These are phyloP conservation scores for Leucophora obtusa DNA, from an alignment of 2,888 invertebrate genomes.

Conservation along the genomic window DNA sequence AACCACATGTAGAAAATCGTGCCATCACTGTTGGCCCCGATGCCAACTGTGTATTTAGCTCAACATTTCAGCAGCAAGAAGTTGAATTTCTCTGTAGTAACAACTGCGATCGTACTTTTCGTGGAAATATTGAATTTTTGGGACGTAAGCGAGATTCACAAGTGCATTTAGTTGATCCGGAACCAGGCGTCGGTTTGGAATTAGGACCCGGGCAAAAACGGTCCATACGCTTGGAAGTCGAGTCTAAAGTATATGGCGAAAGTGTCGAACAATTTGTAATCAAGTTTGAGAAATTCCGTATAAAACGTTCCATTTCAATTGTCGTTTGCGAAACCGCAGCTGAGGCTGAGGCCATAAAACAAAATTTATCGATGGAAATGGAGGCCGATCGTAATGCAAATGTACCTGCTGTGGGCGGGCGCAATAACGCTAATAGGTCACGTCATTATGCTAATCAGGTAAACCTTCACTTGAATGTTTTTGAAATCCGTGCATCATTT, in stretches of 20 bases:
- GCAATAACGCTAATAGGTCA: conserved; percentile 64
- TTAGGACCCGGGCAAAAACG: neutral
- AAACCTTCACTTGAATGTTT: neutral
- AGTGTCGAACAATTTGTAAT: conserved; percentile 68
- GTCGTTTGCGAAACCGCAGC: conserved; percentile 69
- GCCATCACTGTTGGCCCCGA: conserved; percentile 79
- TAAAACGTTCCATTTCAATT: conserved; percentile 69
- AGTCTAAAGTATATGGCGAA: conserved; percentile 70
- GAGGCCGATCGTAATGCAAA: conserved; percentile 20
- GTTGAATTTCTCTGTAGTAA: conserved; percentile 68
- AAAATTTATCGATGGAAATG: conserved; percentile 52
- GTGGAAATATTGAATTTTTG: conserved; percentile 61
- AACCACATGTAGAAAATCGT: conserved; percentile 30
- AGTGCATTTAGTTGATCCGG: conserved; percentile 68
- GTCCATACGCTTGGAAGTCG: conserved; percentile 65
- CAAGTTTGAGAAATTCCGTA: conserved; percentile 68
- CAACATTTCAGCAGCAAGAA: conserved; percentile 76
- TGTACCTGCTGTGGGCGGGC: conserved; percentile 25
- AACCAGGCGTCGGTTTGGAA: conserved; percentile 18
- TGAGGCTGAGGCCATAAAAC: conserved; percentile 58
- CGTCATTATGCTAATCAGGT: conserved; percentile 71
- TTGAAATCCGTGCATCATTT: neutral
- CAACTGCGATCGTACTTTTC: conserved; percentile 65
- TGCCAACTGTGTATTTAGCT: conserved; percentile 76
- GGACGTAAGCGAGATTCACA: conserved; percentile 63